Percentiles rank a stretch among this genome's conserved stretches.
phyloP scores from a whole-genome alignment of 2,888 invertebrate species.

The Athalia rosae region DNA sequence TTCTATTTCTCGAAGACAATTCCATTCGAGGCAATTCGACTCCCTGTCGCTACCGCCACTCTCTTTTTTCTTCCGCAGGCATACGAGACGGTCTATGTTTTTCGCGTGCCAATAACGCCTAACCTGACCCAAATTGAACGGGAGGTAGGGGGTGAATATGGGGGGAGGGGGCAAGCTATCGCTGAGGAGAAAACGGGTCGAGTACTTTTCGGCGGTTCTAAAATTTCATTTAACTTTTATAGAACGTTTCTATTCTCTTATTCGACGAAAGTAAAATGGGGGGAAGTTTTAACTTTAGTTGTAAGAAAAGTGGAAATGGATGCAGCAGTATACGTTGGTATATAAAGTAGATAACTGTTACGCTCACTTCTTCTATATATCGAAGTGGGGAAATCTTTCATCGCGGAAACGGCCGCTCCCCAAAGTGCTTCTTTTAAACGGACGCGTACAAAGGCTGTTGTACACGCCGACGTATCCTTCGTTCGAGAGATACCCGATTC shows the following conservation, averaged over 20 bases:
- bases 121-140: conserved; percentile 42
- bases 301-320: background rate
- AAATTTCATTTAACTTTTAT: conserved; percentile 42
- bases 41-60: background rate
- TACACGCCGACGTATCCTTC: conserved; percentile 5
- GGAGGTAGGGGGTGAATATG: conserved; percentile 27
- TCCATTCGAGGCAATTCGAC: conserved; percentile 36
- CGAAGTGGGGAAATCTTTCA: no score
- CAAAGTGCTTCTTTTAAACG: no score
- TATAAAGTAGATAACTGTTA: no score
- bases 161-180: conserved; percentile 9
- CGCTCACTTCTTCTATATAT: no score
- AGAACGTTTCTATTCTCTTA: conserved; percentile 29
- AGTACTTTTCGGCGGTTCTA: conserved; percentile 32
- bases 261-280: background rate
- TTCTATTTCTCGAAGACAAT: conserved; percentile 28
- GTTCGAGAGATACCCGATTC: background rate
- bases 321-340: no score
- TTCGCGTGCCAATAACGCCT: conserved; percentile 44
- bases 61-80: conserved; percentile 8
- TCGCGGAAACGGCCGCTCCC: no score
- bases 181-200: background rate
- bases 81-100: conserved; percentile 40
- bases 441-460: no score
- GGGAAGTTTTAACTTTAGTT: conserved; percentile 24